Evolutionary conservation across 1,140 invertebrate genomes (phyloP).

Genomic region (Ctenoplectra terminalis): DNA sequence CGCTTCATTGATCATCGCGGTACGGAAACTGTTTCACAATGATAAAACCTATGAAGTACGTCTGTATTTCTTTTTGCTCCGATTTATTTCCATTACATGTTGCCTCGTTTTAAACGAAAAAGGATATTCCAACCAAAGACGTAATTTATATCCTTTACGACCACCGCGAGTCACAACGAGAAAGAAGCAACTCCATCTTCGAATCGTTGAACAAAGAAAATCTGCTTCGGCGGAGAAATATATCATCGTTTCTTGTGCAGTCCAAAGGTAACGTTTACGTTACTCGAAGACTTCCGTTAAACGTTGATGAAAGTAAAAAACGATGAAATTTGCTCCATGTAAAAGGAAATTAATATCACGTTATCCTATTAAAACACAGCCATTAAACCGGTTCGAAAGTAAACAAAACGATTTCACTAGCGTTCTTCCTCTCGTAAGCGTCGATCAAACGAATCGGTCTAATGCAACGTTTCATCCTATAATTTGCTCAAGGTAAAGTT

Average conservation of each 20-base stretch:
- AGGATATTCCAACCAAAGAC: neutral
- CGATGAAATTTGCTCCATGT: neutral
- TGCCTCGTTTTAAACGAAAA: neutral
- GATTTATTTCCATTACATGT: neutral
- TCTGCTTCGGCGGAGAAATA: neutral
- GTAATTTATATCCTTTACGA: too few relatives aligned
- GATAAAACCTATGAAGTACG: too few relatives aligned
- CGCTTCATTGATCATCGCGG: too few relatives aligned
- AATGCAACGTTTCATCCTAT: neutral
- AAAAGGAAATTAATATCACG: neutral
- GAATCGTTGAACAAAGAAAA: neutral
- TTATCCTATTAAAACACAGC: neutral
- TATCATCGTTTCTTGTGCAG: neutral
- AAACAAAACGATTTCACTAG: neutral
- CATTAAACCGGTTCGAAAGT: neutral
- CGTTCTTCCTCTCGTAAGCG: neutral
- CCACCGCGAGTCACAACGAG: too few relatives aligned
- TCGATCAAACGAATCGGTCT: neutral
- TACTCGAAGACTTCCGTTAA: neutral
- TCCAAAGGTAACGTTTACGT: neutral
- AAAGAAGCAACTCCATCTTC: neutral
- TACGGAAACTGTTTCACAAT: too few relatives aligned
- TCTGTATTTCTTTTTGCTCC: neutral
- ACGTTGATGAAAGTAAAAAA: neutral
- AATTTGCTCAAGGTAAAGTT: slow-evolving; percentile 19